A percentile compares a stretch with the other conserved stretches of the same genome.
These are phyloP conservation scores for Ptychodera flava DNA, from an alignment of 35 echinoderm and acorn worm genomes.

Conservation along the genomic window DNA sequence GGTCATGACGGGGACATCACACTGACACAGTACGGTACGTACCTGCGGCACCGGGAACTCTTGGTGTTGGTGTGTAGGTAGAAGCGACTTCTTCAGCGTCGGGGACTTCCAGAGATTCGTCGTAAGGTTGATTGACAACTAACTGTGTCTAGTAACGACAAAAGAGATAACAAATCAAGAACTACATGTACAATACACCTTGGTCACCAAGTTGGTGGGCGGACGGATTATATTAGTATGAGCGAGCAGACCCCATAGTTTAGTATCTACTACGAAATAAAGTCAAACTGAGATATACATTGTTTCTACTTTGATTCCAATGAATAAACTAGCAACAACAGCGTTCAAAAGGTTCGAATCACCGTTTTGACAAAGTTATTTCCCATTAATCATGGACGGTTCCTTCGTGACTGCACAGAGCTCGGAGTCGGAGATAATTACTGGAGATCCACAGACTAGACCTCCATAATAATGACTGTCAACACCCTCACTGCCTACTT, in stretches of 20 bases:
- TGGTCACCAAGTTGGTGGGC: no score
- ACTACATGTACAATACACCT: neutral
- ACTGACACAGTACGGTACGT: neutral
- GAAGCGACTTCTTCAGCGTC: constrained; percentile 98
- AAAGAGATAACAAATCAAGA: neutral
- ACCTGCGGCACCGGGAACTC: constrained; percentile 59
- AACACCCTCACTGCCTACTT: no score
- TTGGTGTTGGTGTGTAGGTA: constrained; percentile 89
- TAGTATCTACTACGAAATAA: no score
- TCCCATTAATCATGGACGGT: no score
- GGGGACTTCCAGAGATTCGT: constrained; percentile 93
- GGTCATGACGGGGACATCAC: neutral
- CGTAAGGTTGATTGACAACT: constrained; percentile 95
- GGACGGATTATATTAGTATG: no score
- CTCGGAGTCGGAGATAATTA: no score
- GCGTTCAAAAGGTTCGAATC: no score
- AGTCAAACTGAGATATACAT: neutral
- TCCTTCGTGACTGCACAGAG: no score
- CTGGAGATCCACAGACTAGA: no score
- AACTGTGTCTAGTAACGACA: constrained; percentile 37
- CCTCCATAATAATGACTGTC: no score
- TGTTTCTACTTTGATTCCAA: neutral
- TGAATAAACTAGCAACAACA: neutral
- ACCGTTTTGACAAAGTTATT: no score
- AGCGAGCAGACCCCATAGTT: no score